These are phyloP conservation scores for Vulpes ferrilata DNA, from an alignment of 2,113 vertebrate species.

Conservation along the genomic window DNA sequence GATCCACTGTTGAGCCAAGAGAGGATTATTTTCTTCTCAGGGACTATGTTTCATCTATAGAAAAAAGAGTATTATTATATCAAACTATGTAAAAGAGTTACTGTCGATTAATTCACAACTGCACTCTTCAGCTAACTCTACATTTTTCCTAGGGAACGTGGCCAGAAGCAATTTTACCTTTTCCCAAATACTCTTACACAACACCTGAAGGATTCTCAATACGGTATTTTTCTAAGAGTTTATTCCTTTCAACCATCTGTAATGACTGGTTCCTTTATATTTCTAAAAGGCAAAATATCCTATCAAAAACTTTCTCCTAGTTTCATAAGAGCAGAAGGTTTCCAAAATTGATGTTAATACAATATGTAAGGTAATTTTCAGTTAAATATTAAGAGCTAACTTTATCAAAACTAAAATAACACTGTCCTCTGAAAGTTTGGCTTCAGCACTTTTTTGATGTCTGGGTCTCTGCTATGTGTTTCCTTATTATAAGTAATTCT, in stretches of 20 bases:
- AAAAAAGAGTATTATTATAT: slow-evolving; percentile 6
- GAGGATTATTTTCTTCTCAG: not conserved
- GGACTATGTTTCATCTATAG: not conserved
- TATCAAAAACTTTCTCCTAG: not conserved
- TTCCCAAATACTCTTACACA: slow-evolving; percentile 54
- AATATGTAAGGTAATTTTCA: not conserved
- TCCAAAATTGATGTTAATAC: slow-evolving; percentile 26
- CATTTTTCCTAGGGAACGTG: slow-evolving; percentile 30
- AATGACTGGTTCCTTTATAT: slow-evolving; percentile 56
- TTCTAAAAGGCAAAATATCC: slow-evolving; percentile 52
- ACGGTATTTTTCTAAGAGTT: slow-evolving; percentile 26
- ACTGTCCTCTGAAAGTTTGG: not conserved
- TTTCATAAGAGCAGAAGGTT: slow-evolving; percentile 30
- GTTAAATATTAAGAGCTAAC: slow-evolving; percentile 20
- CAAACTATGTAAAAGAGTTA: slow-evolving; percentile 51
- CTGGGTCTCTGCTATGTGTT: not conserved
- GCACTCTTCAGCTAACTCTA: not conserved
- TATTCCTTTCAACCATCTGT: slow-evolving; percentile 49
- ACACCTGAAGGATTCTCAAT: slow-evolving; percentile 34
- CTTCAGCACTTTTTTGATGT: not conserved
- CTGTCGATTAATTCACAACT: slow-evolving; percentile 37
- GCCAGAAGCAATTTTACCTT: slow-evolving; percentile 71
- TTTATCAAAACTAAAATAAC: slow-evolving; percentile 23
- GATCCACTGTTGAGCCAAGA: not conserved
- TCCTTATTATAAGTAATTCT: not conserved